A percentile compares a stretch with the other conserved stretches of the same genome.
These are phyloP conservation scores for Mesocentrotus franciscanus DNA, from an alignment of 53 echinoderm and acorn worm genomes.

Conservation along the genomic window DNA sequence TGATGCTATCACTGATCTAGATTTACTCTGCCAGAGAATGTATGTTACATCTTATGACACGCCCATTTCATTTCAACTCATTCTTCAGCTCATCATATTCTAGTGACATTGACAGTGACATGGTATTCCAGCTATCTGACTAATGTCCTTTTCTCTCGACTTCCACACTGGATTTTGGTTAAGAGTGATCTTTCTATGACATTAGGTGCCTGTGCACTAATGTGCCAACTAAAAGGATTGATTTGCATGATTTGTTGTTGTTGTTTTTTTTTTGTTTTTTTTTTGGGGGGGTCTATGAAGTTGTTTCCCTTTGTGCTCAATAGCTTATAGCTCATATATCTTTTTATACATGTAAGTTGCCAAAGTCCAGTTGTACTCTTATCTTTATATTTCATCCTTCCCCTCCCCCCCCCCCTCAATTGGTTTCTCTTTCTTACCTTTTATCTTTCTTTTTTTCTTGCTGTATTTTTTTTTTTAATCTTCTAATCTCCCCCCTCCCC, in stretches of 20 bases:
- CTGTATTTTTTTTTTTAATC: no score
- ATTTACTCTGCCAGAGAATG: slow-evolving; percentile 39
- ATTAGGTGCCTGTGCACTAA: no score
- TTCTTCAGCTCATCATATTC: slow-evolving; percentile 31
- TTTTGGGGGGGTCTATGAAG: no score
- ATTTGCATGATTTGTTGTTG: neutral
- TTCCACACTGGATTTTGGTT: neutral
- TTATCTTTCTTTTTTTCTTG: neutral
- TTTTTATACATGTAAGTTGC: no score
- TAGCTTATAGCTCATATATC: no score
- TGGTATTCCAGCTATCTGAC: slow-evolving; percentile 20
- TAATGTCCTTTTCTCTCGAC: neutral
- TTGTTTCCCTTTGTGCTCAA: no score
- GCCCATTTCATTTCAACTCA: slow-evolving; percentile 38
- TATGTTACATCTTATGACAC: neutral
- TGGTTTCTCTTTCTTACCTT: neutral
- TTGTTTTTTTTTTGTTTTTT: neutral
- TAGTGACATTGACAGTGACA: slow-evolving; percentile 35
- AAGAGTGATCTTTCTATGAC: neutral
- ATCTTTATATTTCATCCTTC: no score
- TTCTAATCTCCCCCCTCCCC: neutral
- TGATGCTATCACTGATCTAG: slow-evolving; percentile 53
- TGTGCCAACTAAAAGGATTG: neutral
- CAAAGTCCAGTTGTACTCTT: no score
- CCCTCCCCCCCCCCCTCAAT: no score